These are phyloP conservation scores for Phragmatobia fuliginosa DNA, from an alignment of 2,888 invertebrate species.

Conservation along the genomic window DNA sequence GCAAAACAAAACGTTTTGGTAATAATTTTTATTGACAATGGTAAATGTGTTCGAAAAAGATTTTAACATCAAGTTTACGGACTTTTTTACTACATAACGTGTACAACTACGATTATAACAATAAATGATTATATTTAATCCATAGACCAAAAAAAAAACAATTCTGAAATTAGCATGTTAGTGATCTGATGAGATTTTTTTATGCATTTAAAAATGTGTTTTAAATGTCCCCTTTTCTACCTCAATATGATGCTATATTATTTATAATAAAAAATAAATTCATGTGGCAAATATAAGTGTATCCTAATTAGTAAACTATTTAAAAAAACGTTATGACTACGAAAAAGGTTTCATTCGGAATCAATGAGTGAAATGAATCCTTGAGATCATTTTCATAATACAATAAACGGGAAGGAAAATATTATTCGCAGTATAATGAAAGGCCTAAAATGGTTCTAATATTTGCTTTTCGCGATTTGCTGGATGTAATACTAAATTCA, in stretches of 20 bases:
- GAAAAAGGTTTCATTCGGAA: background rate
- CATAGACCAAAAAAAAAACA: slow-evolving; percentile 2
- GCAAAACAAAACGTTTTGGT: slow-evolving; percentile 23
- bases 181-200: slow-evolving; percentile 15
- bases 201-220: slow-evolving; percentile 39
- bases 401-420: background rate
- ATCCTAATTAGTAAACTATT: background rate
- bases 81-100: slow-evolving; percentile 23
- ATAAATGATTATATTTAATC: slow-evolving; percentile 7
- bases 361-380: background rate
- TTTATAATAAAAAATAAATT: slow-evolving; percentile 25
- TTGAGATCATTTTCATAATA: background rate
- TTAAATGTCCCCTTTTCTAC: slow-evolving; percentile 46
- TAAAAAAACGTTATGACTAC: background rate
- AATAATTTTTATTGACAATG: slow-evolving; percentile 34
- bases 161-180: slow-evolving; percentile 1
- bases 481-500: background rate
- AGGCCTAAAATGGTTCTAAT: slow-evolving; percentile 1
- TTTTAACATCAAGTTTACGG: slow-evolving; percentile 24
- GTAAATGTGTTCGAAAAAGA: slow-evolving; percentile 25
- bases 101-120: slow-evolving; percentile 22
- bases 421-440: background rate
- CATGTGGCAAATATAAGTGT: slow-evolving; percentile 13
- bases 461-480: background rate
- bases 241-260: slow-evolving; percentile 48